Evolutionary conservation across 1,140 invertebrate genomes (phyloP).

Genomic region (Oncopodura yosiiana): DNA sequence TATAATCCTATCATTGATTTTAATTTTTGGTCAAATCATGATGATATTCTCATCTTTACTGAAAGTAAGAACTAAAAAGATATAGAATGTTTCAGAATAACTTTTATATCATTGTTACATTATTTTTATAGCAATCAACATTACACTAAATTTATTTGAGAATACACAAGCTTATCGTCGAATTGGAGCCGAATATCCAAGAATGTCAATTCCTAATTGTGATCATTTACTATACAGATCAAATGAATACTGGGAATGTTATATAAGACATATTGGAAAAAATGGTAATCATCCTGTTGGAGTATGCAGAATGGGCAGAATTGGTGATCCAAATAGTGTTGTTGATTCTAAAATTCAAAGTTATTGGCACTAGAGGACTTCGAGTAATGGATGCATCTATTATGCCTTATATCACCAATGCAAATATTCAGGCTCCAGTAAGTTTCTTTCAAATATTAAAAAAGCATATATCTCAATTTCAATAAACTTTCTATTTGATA

Average conservation of each 20-base stretch:
- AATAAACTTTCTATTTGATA: too few relatives aligned
- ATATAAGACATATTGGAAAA: conserved; percentile 31
- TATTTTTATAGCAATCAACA: conserved; percentile 6
- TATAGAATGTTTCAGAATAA: not conserved
- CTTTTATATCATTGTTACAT: not conserved
- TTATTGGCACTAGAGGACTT: conserved; percentile 37
- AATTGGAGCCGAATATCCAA: conserved; percentile 33
- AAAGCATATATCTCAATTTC: too few relatives aligned
- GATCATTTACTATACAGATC: conserved; percentile 29
- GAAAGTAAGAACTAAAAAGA: not conserved
- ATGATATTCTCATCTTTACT: not conserved
- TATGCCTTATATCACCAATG: conserved; percentile 38
- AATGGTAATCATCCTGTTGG: conserved; percentile 50
- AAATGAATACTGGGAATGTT: conserved; percentile 39
- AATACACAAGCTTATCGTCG: conserved; percentile 36
- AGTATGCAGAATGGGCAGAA: conserved; percentile 52
- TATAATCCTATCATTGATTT: not conserved
- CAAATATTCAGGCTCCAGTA: conserved; percentile 44
- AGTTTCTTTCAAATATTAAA: too few relatives aligned
- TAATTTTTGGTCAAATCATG: not conserved
- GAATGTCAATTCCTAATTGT: conserved; percentile 32
- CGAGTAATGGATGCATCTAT: conserved; percentile 40
- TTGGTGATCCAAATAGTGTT: conserved; percentile 40
- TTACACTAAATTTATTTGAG: conserved; percentile 34
- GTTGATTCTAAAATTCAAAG: conserved; percentile 39